Percentiles rank a stretch among this genome's conserved stretches.
Evolutionary conservation across 2,888 invertebrate species (phyloP).

Genomic region (Zhuqinia jingwanae): DNA sequence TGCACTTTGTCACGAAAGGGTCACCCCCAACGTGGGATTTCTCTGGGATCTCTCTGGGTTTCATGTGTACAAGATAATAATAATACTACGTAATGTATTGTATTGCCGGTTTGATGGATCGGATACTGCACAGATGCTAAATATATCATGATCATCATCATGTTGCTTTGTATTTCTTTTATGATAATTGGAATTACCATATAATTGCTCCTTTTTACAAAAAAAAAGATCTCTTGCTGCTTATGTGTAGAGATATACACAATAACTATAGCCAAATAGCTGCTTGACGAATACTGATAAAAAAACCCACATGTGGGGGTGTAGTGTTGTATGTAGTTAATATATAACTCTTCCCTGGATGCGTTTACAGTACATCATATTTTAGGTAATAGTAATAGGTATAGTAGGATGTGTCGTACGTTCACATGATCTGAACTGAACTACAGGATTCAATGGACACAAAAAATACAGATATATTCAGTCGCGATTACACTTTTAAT

Average conservation of each 20-base stretch:
- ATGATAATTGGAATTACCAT: constrained; percentile 51
- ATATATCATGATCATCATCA: neutral
- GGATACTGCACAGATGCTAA: constrained; percentile 21
- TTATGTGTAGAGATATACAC: constrained; percentile 31
- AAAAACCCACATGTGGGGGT: constrained; percentile 41
- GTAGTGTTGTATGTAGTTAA: neutral
- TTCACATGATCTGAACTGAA: too few relatives aligned
- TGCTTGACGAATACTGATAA: constrained; percentile 13
- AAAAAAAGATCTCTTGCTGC: constrained; percentile 61
- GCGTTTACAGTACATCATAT: too few relatives aligned
- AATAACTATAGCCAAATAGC: too few relatives aligned
- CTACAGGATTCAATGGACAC: too few relatives aligned
- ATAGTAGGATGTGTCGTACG: too few relatives aligned
- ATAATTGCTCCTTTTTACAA: constrained; percentile 56
- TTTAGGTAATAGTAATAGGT: too few relatives aligned
- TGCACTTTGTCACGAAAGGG: constrained; percentile 78
- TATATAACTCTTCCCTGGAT: too few relatives aligned
- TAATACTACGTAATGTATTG: too few relatives aligned
- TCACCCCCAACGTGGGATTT: constrained; percentile 64
- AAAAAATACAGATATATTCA: too few relatives aligned
- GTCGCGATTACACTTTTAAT: too few relatives aligned
- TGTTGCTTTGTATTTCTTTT: constrained; percentile 15
- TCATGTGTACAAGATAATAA: too few relatives aligned
- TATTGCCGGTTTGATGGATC: constrained; percentile 12
- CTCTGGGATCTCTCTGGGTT: constrained; percentile 8